Conservation (phyloP, 2,113 vertebrate genomes). For the Entelurus aequoreus region DNA sequence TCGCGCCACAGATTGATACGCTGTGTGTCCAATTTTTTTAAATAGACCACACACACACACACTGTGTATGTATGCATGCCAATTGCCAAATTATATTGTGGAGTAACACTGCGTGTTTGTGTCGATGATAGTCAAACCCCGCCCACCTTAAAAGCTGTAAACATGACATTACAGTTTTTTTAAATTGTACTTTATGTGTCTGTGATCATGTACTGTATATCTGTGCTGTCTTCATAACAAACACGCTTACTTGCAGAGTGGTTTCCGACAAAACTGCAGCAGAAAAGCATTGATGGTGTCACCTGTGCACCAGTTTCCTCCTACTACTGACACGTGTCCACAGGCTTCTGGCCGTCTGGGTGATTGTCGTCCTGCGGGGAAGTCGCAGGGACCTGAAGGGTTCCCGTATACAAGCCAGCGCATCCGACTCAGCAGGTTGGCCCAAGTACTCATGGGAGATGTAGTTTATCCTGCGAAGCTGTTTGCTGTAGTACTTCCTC, state of each 20-base stretch:
- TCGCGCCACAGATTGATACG: too few relatives aligned
- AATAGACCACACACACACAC: too few relatives aligned
- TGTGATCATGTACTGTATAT: background rate
- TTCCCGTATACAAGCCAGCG: conserved; percentile 63
- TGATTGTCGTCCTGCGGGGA: conserved; percentile 45
- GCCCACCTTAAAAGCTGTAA: too few relatives aligned
- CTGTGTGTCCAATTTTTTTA: too few relatives aligned
- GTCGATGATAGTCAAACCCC: too few relatives aligned
- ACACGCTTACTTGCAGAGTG: background rate
- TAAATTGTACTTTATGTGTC: too few relatives aligned
- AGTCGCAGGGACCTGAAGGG: conserved; percentile 64
- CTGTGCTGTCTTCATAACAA: background rate
- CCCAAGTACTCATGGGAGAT: conserved; percentile 68
- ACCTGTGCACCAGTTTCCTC: conserved; percentile 38
- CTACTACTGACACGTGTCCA: conserved; percentile 69
- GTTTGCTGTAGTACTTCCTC: conserved; percentile 55
- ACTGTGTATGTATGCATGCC: too few relatives aligned
- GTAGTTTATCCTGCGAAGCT: conserved; percentile 69
- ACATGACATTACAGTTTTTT: too few relatives aligned
- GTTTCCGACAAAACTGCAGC: background rate
- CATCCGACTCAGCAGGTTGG: conserved; percentile 39
- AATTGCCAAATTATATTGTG: too few relatives aligned
- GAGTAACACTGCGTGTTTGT: too few relatives aligned
- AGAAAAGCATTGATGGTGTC: background rate
- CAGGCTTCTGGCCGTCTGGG: conserved; percentile 58